Evolutionary conservation across 2,113 vertebrate genomes (phyloP), one percentile per base, ranked within the genome.

Genomic region (Cyprinodon tularosa): DNA sequence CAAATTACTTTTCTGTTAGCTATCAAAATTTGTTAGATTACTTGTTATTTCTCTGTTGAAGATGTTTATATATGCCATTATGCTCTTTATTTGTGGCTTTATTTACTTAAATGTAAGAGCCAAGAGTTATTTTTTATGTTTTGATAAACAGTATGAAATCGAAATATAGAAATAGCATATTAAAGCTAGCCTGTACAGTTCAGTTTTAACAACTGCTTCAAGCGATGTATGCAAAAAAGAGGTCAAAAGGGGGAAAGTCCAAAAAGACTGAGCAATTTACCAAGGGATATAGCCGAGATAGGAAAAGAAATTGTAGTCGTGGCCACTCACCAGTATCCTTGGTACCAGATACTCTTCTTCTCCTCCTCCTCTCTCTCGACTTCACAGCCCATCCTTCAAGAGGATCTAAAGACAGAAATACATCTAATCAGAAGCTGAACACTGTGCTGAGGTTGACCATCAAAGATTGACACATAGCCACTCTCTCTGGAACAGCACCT

Each of bases 351-450:
- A 84, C 39, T 15, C 71, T 61, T 85, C 89, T 89, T 81, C 70
- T 92, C 64, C 47, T 92, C 64, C 47, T 88, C 77, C 88, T 90
- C 67, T 71, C 84, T 64, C 70, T 50, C 66, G 67, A 71, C 64
- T 76, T 68, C 37, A 42, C 37, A 57, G 53, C 50, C 38, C 17
- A 75, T 77, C 59, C 72, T 59, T 80, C 69, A 11, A 10, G 38
- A 69, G 74, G 74, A 73, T 81, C 90, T 90, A 59, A 63, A 75
- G 64, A 37, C 71, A 80, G 62, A 84, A 72, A 70, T 62, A 68
- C 45, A 44, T 72, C 17, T 47, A 71, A 12, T 65, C 15, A 79
- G 20, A 64, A 48, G 62, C 45, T 72, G 62, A 8, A 81, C 48
- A 68, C 40, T 40, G 36, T 44, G 3, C 20, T 42, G 63, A 57